phyloP scores from a whole-genome alignment of 2,888 invertebrate genomes.

The Pantelozetes paolii region DNA sequence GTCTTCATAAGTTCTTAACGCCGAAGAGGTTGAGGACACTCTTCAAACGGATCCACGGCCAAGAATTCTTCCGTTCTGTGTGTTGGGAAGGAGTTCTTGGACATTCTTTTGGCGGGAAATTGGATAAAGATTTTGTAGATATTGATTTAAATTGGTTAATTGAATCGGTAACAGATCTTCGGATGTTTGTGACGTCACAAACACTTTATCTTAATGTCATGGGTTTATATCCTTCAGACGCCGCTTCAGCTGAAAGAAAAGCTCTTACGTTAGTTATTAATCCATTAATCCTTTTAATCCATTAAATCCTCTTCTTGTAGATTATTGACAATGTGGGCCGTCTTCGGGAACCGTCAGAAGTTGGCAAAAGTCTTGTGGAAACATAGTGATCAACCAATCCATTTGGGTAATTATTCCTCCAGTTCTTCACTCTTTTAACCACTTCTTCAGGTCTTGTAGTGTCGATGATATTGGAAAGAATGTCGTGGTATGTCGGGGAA shows the following conservation, averaged over 20 bases:
- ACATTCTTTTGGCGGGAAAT: slow-evolving; percentile 46
- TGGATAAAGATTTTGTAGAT: slow-evolving; percentile 48
- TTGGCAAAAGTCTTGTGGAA: slow-evolving; percentile 49
- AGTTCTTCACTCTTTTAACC: too few species aligned
- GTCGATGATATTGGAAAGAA: slow-evolving; percentile 48
- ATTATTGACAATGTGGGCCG: slow-evolving; percentile 49
- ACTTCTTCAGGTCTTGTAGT: slow-evolving; percentile 45
- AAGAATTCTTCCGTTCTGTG: slow-evolving; percentile 52
- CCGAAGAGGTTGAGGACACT: slow-evolving; percentile 47
- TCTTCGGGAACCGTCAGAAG: slow-evolving; percentile 47
- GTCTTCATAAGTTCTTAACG: slow-evolving; percentile 52
- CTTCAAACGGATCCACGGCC: slow-evolving; percentile 51
- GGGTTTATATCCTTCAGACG: slow-evolving; percentile 48
- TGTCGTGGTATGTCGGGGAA: slow-evolving; percentile 47
- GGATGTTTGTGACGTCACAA: slow-evolving; percentile 51
- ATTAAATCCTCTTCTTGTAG: too few species aligned
- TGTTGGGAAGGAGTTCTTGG: slow-evolving; percentile 52
- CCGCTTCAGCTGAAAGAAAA: slow-evolving; percentile 48
- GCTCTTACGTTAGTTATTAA: slow-evolving; percentile 47
- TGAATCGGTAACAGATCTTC: slow-evolving; percentile 50
- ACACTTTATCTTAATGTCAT: slow-evolving; percentile 51
- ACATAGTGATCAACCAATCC: slow-evolving; percentile 49
- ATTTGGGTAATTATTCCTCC: slow-evolving; percentile 46
- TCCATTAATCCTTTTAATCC: too few species aligned
- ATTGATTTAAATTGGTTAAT: slow-evolving; percentile 49